Conservation (phyloP, 2,888 invertebrate genomes). For the Acanthosepion lycidas region DNA sequence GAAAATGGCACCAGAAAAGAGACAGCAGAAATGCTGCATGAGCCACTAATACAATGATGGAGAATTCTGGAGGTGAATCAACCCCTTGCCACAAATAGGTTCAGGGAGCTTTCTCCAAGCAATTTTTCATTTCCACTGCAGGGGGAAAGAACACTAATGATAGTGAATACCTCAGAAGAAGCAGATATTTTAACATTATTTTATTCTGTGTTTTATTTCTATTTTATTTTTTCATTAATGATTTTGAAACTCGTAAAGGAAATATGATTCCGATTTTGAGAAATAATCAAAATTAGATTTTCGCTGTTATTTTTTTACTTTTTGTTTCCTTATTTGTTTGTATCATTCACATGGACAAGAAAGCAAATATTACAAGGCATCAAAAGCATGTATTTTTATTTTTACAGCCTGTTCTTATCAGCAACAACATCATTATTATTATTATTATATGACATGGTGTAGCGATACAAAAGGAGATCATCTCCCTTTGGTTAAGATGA, state of each 20-base stretch:
- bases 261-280: neutral
- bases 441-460: too few relatives aligned
- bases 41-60: neutral
- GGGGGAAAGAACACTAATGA: neutral
- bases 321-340: too few relatives aligned
- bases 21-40: neutral
- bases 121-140: neutral
- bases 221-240: neutral
- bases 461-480: too few relatives aligned
- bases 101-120: neutral
- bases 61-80: neutral
- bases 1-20: neutral
- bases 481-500: too few relatives aligned
- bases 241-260: neutral
- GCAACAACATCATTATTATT: too few relatives aligned
- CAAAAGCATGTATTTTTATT: too few relatives aligned
- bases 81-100: neutral
- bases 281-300: neutral
- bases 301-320: too few relatives aligned
- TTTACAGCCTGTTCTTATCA: too few relatives aligned
- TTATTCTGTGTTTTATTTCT: neutral
- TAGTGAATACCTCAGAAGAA: too few relatives aligned
- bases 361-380: neutral
- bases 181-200: too few relatives aligned
- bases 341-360: neutral